Percentiles rank a stretch among this genome's conserved stretches.
Evolutionary conservation across 2,113 vertebrate species (phyloP).

Genomic region (Phaetusa simplex): DNA sequence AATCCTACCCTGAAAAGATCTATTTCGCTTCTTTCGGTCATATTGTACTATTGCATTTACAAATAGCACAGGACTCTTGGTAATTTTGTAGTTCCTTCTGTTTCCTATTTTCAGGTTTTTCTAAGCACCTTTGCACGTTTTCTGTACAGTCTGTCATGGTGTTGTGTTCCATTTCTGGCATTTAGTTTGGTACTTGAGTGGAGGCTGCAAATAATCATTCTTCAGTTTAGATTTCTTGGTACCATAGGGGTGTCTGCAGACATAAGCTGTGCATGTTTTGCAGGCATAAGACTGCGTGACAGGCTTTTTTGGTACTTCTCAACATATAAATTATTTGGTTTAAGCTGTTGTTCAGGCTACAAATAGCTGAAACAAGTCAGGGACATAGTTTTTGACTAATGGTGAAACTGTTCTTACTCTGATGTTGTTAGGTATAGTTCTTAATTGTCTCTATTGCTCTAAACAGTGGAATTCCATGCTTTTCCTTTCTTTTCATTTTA

Average conservation of each 20-base stretch:
- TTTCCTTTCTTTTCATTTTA: conserved; percentile 68
- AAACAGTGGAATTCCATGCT: neutral
- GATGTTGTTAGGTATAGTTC: neutral
- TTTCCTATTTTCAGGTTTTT: neutral
- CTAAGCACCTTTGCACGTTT: neutral
- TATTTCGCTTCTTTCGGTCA: neutral
- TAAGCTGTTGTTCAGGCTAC: neutral
- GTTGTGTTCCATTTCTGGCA: neutral
- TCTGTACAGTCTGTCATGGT: neutral
- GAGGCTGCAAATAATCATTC: neutral
- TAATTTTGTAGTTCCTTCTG: neutral
- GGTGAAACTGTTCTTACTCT: neutral
- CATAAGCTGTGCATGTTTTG: neutral
- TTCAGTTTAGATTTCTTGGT: neutral
- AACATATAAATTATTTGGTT: neutral
- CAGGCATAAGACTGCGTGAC: neutral
- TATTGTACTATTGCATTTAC: neutral
- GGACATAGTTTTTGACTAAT: neutral
- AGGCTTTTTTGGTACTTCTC: neutral
- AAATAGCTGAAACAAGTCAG: neutral
- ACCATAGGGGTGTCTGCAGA: neutral
- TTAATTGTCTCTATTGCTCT: neutral
- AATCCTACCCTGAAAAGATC: neutral
- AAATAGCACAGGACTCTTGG: neutral
- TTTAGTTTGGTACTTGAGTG: neutral